phyloP scores from a whole-genome alignment of 2,888 invertebrate species.

The Apamea anceps region DNA sequence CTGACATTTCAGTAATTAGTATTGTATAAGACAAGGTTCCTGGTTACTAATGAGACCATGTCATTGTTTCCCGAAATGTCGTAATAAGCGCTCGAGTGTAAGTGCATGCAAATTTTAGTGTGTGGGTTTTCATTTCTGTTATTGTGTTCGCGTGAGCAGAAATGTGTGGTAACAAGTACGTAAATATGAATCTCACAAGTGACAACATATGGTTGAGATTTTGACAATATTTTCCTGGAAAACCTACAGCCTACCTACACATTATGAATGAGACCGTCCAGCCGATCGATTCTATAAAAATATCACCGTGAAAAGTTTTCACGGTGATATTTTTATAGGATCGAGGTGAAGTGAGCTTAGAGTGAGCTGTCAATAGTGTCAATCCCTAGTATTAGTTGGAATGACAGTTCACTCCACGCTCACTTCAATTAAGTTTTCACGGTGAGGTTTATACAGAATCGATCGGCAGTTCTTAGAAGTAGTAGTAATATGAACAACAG shows the following conservation, averaged over 20 bases:
- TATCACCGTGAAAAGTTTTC: no score
- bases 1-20: slow-evolving; percentile 54
- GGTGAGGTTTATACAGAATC: no score
- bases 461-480: not conserved
- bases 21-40: slow-evolving; percentile 52
- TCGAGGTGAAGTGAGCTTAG: no score
- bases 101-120: slow-evolving; percentile 39
- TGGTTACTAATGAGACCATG: slow-evolving; percentile 41
- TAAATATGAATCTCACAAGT: not conserved
- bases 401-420: no score
- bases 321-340: no score
- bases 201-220: not conserved
- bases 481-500: not conserved
- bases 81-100: slow-evolving; percentile 26
- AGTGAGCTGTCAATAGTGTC: no score
- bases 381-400: no score
- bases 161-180: slow-evolving; percentile 19
- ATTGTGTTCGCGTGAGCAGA: slow-evolving; percentile 27
- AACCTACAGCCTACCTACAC: not conserved
- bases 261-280: not conserved
- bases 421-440: no score
- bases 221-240: not conserved
- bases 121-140: slow-evolving; percentile 36
- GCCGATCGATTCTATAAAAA: no score
- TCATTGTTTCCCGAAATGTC: slow-evolving; percentile 53